phyloP scores from a whole-genome alignment of 2,888 invertebrate genomes.

The Xestia xanthographa region DNA sequence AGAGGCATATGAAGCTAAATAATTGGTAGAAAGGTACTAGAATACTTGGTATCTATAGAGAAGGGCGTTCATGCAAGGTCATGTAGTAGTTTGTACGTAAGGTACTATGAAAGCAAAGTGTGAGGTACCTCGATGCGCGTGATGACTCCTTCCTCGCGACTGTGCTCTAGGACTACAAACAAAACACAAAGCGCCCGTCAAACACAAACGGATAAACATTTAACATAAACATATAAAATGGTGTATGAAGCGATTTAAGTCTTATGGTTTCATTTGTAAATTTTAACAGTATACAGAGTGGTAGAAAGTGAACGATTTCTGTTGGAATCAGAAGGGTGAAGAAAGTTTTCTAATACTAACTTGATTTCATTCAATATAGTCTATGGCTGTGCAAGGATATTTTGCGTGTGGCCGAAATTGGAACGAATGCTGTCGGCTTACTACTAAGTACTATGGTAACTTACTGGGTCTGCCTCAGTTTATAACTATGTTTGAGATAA shows the following conservation, averaged over 20 bases:
- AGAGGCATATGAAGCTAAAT: slow-evolving; percentile 63
- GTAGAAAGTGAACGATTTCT: slow-evolving; percentile 46
- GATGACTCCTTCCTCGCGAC: slow-evolving; percentile 91
- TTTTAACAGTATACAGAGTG: slow-evolving; percentile 21
- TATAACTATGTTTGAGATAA: no score
- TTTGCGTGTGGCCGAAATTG: neutral
- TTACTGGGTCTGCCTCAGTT: no score
- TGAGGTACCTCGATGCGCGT: slow-evolving; percentile 90
- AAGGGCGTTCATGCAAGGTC: slow-evolving; percentile 61
- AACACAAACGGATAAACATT: slow-evolving; percentile 85
- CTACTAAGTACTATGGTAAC: no score
- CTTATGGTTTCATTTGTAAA: slow-evolving; percentile 26
- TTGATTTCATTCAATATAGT: neutral
- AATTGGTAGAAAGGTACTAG: slow-evolving; percentile 49
- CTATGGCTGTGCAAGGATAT: neutral
- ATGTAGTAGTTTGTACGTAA: slow-evolving; percentile 51
- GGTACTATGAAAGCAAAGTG: slow-evolving; percentile 86
- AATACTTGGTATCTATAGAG: slow-evolving; percentile 51
- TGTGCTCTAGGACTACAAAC: slow-evolving; percentile 91
- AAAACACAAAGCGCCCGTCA: slow-evolving; percentile 89
- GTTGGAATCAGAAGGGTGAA: neutral
- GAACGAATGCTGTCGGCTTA: neutral
- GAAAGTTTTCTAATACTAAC: neutral
- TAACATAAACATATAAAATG: slow-evolving; percentile 80
- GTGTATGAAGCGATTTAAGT: slow-evolving; percentile 74